These are phyloP conservation scores for Steromphala cineraria DNA, from an alignment of 2,888 invertebrate species.

Conservation along the genomic window DNA sequence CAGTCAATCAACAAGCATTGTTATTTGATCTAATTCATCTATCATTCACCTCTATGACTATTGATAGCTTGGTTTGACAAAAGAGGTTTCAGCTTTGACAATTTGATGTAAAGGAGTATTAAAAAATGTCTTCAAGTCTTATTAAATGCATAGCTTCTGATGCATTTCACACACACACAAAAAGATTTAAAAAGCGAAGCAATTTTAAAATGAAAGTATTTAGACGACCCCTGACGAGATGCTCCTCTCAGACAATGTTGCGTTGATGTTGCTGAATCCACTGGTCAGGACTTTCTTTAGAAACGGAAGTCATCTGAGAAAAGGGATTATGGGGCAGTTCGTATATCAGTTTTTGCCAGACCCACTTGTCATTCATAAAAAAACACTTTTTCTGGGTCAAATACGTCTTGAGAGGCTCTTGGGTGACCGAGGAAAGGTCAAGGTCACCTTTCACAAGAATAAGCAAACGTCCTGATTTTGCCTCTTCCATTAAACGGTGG, in stretches of 20 bases:
- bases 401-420: not conserved
- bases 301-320: not conserved
- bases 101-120: too few relatives aligned
- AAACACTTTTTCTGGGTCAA: not conserved
- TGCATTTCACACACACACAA: too few relatives aligned
- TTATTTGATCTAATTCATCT: too few relatives aligned
- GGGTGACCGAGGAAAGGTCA: not conserved
- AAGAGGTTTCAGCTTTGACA: too few relatives aligned
- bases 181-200: too few relatives aligned
- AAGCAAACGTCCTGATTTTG: conserved; percentile 4
- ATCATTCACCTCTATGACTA: too few relatives aligned
- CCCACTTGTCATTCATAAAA: not conserved
- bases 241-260: not conserved
- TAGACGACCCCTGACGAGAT: not conserved
- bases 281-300: not conserved
- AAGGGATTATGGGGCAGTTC: not conserved
- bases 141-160: too few relatives aligned
- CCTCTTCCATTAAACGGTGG: conserved; percentile 8
- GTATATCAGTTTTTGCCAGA: not conserved
- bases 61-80: too few relatives aligned
- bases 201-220: too few relatives aligned
- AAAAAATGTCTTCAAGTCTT: too few relatives aligned
- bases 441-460: not conserved
- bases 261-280: not conserved
- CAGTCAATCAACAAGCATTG: too few relatives aligned